Percentiles rank a stretch among this genome's conserved stretches.
Evolutionary conservation across 1,140 invertebrate species (phyloP).

Genomic region (Portunus trituberculatus): DNA sequence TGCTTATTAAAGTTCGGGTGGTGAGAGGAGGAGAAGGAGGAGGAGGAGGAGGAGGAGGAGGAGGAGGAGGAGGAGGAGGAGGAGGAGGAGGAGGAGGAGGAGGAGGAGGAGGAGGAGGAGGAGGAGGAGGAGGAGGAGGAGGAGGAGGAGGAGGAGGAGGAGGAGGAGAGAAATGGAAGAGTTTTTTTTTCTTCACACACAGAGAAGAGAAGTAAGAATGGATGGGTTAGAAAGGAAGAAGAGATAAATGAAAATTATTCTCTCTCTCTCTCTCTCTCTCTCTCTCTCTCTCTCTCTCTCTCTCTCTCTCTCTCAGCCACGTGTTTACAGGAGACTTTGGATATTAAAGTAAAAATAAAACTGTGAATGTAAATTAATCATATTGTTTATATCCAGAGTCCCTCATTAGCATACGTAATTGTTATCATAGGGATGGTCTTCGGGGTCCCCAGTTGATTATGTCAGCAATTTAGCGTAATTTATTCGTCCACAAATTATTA

Average conservation of each 20-base stretch:
- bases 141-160: not conserved
- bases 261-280: too few species aligned
- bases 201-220: too few species aligned
- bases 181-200: not conserved
- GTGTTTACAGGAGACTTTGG: too few species aligned
- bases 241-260: too few species aligned
- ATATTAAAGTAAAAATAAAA: constrained; percentile 21
- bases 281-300: too few species aligned
- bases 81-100: not conserved
- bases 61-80: not conserved
- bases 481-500: constrained; percentile 15
- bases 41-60: not conserved
- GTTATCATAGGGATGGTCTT: constrained; percentile 11
- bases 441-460: not conserved
- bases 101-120: constrained; percentile 24
- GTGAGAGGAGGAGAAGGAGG: not conserved
- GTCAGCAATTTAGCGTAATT: constrained; percentile 13
- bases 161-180: not conserved
- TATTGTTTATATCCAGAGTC: not conserved
- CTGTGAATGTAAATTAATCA: not conserved
- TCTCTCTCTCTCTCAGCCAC: too few species aligned
- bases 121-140: not conserved
- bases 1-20: constrained; percentile 13
- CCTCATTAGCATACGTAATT: constrained; percentile 13
- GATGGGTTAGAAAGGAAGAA: too few species aligned